A percentile compares a stretch with the other conserved stretches of the same genome.
These are phyloP conservation scores for Apostichopus japonicus DNA, from an alignment of 35 echinoderm and acorn worm species.

Conservation along the genomic window DNA sequence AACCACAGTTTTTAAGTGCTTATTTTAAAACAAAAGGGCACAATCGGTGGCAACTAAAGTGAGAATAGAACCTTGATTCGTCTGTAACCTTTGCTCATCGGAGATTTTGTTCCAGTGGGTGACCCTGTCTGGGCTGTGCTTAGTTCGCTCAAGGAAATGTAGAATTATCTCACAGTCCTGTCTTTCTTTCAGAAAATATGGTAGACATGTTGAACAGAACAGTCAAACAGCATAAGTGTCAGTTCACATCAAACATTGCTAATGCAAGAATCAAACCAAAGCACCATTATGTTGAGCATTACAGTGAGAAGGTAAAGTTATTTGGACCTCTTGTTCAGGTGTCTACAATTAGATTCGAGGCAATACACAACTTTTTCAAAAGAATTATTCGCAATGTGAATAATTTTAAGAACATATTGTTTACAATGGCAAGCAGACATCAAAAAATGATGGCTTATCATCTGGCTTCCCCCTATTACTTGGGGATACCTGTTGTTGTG, in stretches of 20 bases:
- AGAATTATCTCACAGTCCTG: constrained; percentile 8
- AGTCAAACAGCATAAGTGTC: background rate
- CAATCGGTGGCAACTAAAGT: constrained; percentile 40
- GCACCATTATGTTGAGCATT: constrained; percentile 38
- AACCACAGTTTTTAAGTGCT: constrained; percentile 2
- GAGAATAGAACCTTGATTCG: constrained; percentile 29
- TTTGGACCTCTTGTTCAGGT: constrained; percentile 35
- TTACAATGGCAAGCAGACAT: background rate
- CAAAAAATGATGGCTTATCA: constrained; percentile 25
- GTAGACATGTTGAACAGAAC: background rate
- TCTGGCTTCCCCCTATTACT: constrained; percentile 13
- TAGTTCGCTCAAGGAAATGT: background rate
- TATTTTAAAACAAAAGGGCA: constrained; percentile 17
- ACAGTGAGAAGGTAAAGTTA: background rate
- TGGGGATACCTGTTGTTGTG: constrained; percentile 10
- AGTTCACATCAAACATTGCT: background rate
- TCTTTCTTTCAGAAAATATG: constrained; percentile 26
- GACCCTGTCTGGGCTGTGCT: constrained; percentile 25
- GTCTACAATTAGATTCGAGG: constrained; percentile 6
- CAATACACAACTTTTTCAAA: constrained; percentile 40
- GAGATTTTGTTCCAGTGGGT: background rate
- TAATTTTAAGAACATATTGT: constrained; percentile 46
- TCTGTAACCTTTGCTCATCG: background rate
- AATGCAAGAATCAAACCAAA: constrained; percentile 16
- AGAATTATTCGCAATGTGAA: constrained; percentile 40